Conservation (phyloP, 2,113 vertebrate genomes). For the Acanthisitta chloris region DNA sequence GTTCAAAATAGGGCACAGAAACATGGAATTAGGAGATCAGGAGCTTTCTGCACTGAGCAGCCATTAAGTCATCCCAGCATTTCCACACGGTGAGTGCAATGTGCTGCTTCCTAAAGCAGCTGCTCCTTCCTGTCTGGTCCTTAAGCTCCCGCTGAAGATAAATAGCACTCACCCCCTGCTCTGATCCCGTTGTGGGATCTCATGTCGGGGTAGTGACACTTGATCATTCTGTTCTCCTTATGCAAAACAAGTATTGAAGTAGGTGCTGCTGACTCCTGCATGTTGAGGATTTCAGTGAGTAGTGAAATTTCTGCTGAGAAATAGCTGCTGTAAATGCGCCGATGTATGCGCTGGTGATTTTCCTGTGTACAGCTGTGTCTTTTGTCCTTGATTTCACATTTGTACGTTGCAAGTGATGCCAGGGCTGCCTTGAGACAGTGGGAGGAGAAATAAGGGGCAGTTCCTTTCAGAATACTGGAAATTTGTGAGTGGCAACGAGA, state of each 20-base stretch:
- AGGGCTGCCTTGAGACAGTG: not conserved
- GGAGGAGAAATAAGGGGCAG: not conserved
- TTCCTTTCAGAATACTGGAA: not conserved
- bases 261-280: not conserved
- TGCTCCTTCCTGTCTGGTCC: not conserved
- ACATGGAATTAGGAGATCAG: not conserved
- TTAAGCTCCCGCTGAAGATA: not conserved
- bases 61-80: not conserved
- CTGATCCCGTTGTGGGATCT: not conserved
- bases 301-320: not conserved
- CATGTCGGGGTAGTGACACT: rapidly evolving
- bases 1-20: not conserved
- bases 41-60: not conserved
- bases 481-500: not conserved
- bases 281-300: not conserved
- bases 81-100: not conserved
- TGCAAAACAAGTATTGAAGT: not conserved
- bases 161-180: not conserved
- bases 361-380: not conserved
- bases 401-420: not conserved
- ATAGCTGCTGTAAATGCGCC: not conserved
- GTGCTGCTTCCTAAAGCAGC: not conserved
- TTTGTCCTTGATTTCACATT: not conserved
- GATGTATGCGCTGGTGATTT: not conserved
- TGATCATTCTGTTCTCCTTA: not conserved